Conservation (phyloP, 2,797 vertebrate genomes). For the Rhinichthys osculus region DNA sequence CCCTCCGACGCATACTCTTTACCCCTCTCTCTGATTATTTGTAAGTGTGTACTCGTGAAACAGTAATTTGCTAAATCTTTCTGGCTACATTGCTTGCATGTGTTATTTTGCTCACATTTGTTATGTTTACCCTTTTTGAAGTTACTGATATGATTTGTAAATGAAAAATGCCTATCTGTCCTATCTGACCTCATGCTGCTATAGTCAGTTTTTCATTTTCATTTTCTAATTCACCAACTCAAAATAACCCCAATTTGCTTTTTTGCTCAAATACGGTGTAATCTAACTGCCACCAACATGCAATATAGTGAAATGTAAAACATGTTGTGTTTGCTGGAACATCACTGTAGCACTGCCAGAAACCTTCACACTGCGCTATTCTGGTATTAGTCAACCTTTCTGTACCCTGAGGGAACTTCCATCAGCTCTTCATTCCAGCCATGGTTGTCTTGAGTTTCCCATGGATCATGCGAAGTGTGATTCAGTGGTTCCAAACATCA, state of each 20-base stretch:
- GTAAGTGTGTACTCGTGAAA: too few species aligned
- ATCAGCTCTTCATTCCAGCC: not conserved
- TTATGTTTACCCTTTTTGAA: not conserved
- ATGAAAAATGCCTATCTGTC: not conserved
- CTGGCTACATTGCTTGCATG: not conserved
- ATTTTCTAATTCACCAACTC: not conserved
- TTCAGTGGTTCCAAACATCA: slow-evolving; percentile 22
- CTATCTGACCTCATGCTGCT: not conserved
- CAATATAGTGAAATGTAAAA: slow-evolving; percentile 2
- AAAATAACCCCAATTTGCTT: not conserved
- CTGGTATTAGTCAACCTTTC: slow-evolving; percentile 28
- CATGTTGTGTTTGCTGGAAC: not conserved
- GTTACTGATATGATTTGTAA: not conserved
- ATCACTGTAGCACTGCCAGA: slow-evolving; percentile 19
- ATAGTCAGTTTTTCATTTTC: not conserved
- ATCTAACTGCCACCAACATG: not conserved
- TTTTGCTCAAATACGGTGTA: not conserved
- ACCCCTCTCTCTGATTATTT: too few species aligned
- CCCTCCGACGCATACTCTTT: too few species aligned
- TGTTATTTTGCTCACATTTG: not conserved
- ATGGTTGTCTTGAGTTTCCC: slow-evolving; percentile 32
- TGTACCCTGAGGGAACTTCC: slow-evolving; percentile 15
- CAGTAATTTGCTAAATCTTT: not conserved
- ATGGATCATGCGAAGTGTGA: slow-evolving; percentile 17
- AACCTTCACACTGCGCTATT: not conserved